Evolutionary conservation across 2,888 invertebrate genomes (phyloP), one percentile per base, ranked within the genome.

Genomic region (Pollenia angustigena): DNA sequence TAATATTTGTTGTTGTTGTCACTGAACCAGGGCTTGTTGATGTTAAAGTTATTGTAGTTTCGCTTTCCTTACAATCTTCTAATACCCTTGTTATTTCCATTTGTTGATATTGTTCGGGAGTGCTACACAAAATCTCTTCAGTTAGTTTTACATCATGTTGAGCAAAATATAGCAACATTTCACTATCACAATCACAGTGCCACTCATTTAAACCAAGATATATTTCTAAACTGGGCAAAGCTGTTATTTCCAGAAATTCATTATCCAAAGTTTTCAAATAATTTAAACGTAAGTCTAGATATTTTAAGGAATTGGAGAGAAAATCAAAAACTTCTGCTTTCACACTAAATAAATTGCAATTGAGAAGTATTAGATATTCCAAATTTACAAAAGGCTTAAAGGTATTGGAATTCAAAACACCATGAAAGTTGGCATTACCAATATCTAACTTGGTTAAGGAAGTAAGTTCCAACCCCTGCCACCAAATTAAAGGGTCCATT

Each of bases 161-260:
- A 6, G 12, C 9, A 80, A 68, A 86, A 62, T 83, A 64, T n/a
- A 60, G 16, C 32, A 83, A n/a, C 18, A 69, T 71, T 23, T 64
- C 16, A 2, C 9, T 32, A 4, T 56, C 66, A 66, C 86, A 86
- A 8, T 83, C 80, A 60, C 86, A 86, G 23, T 66, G 4, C 86
- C 86, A 86, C 0, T 64, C 50, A 66, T 83, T 86, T 2, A 8
- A 64, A 3, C 8, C 7, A 1, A 80, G 56, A 23, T 80, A 16
- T 0, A 86, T 23, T 12, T 69, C 46, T 9, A 86, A n/a, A 42
- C n/a, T 18, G 9, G 32, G 7, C 2, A 9, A 9, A 4, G 44
- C 14, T 11, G 80, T 7, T 3, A 48, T n/a, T 23, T 66, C 6
- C 0, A 86, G 16, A 52, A 86, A 71, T 1, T 32, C 0, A 0